Evolutionary conservation across 1,140 invertebrate genomes (phyloP), one percentile per base, ranked within the genome.

Genomic region (Capitella teleta): DNA sequence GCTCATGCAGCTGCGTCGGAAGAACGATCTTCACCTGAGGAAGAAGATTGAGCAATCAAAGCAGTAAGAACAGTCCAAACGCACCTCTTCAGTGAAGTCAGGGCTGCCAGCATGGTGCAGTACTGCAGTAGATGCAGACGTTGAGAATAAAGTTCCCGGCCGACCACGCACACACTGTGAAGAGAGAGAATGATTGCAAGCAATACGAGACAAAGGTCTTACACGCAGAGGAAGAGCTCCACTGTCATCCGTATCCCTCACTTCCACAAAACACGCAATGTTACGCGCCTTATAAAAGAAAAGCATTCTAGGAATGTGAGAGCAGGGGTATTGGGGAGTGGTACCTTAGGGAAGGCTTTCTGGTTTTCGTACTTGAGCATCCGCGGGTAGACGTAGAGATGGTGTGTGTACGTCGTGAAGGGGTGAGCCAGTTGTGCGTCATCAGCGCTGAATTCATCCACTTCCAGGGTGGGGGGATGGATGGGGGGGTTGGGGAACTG

Each of bases 321-420:
- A n/a, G n/a, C n/a, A n/a, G n/a, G n/a, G n/a, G n/a, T n/a, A n/a
- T n/a, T n/a, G n/a, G n/a, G n/a, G n/a, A n/a, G n/a, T n/a, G n/a
- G n/a, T n/a, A 72, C 75, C 62, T 76, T 77, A 3, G 74, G 82
- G 60, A 92, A 86, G 57, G 81, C 77, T 66, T 92, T 93, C 69
- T 94, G 89, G n/a, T 83, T 83, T 67, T 94, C 90, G 65, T 90
- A 94, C 62, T 83, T 86, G 6, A 97, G 72, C 46, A 73, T 78
- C 49, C 85, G 73, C 0, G 92, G 92, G 70, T 92, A 92, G 2
- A 96, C 81, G 68, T 91, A 95, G 0, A 96, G 70, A 66, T 90
- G 83, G 73, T 96, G 92, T 3, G 82, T 71, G 66, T 84, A 94
- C 19, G 78, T 81, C 1, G 83, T 83, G 59, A 84, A 84, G 2